Percentiles rank a stretch among this genome's conserved stretches.
Evolutionary conservation across 1,140 invertebrate species (phyloP).

Genomic region (Centruroides vittatus): DNA sequence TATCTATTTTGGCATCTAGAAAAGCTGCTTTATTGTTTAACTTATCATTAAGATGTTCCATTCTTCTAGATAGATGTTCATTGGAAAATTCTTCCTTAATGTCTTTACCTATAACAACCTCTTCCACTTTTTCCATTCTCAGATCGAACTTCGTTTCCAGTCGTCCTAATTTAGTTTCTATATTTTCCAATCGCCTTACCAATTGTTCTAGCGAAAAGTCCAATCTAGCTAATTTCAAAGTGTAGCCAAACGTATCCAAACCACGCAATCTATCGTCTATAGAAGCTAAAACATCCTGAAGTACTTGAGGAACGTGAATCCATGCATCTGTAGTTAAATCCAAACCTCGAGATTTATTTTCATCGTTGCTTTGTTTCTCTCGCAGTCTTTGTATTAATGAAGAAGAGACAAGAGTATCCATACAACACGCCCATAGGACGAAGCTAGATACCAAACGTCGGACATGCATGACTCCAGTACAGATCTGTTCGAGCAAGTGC

Average conservation of each 20-base stretch:
- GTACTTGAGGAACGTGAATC: slow-evolving; percentile 1
- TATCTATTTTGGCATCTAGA: slow-evolving; percentile 29
- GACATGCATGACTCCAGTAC: too few relatives aligned
- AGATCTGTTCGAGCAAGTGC: too few relatives aligned
- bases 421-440: too few relatives aligned
- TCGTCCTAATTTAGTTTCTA: slow-evolving; percentile 37
- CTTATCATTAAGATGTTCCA: slow-evolving; percentile 30
- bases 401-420: too few relatives aligned
- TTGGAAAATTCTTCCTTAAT: slow-evolving; percentile 30
- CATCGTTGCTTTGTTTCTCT: slow-evolving; percentile 3
- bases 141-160: slow-evolving; percentile 28
- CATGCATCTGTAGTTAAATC: slow-evolving; percentile 2
- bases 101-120: slow-evolving; percentile 23
- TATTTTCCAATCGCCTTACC: slow-evolving; percentile 34
- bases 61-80: slow-evolving; percentile 27
- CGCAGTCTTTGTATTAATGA: slow-evolving; percentile 5
- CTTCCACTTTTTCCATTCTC: slow-evolving; percentile 28
- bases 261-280: slow-evolving; percentile 39
- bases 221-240: slow-evolving; percentile 27
- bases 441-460: too few relatives aligned
- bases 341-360: neutral
- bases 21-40: slow-evolving; percentile 27
- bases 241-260: slow-evolving; percentile 29
- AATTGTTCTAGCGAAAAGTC: slow-evolving; percentile 34
- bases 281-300: slow-evolving; percentile 11